Percentiles rank a stretch among this genome's conserved stretches.
These are phyloP conservation scores for Alviniconcha marisindica DNA, from an alignment of 1,140 invertebrate genomes.

Conservation along the genomic window DNA sequence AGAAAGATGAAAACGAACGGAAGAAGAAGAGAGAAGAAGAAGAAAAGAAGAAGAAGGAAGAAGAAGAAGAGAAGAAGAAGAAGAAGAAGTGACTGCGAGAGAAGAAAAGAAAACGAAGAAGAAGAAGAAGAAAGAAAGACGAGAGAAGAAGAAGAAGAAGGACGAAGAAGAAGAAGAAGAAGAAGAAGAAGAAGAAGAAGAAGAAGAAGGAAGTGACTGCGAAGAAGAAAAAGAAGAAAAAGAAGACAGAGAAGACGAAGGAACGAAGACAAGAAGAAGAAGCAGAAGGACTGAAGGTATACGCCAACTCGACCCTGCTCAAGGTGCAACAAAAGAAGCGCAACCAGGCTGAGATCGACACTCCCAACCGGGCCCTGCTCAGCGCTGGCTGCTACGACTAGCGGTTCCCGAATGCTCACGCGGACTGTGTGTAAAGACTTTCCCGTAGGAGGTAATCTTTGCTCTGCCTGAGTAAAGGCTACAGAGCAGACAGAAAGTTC, in stretches of 20 bases:
- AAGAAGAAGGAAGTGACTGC: background rate
- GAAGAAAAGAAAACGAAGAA: background rate
- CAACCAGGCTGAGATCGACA: too few species aligned
- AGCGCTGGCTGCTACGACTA: too few species aligned
- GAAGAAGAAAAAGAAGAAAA: background rate
- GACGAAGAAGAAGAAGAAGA: background rate
- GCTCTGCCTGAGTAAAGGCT: too few species aligned
- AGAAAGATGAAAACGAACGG: background rate
- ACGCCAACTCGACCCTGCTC: too few species aligned
- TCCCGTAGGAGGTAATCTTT: too few species aligned
- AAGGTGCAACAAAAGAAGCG: too few species aligned
- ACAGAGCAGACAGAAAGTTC: too few species aligned
- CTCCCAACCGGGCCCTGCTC: too few species aligned
- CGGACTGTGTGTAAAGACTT: too few species aligned
- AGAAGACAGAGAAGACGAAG: background rate
- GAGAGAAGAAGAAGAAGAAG: background rate
- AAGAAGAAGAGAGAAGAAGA: background rate
- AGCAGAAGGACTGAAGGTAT: background rate
- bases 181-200: background rate
- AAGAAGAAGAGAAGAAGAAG: background rate
- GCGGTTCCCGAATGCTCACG: too few species aligned
- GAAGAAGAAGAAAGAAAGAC: background rate
- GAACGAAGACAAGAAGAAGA: background rate
- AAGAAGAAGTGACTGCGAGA: background rate
- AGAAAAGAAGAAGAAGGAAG: background rate